Base-by-base conservation (phyloP, 2,888 invertebrate species). In the Phlogophora meticulosa region DNA sequence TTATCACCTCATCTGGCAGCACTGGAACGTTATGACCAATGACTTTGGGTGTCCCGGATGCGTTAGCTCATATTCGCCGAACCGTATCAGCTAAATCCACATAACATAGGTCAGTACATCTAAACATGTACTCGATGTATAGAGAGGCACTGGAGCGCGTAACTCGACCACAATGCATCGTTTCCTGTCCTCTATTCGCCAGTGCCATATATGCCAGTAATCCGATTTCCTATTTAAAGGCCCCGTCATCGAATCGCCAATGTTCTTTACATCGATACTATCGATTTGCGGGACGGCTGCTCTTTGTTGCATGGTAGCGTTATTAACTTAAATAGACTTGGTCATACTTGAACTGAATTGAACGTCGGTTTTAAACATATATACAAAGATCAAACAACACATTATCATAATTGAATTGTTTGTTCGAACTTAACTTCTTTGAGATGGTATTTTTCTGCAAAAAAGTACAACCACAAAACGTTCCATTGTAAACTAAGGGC, bases 161-260 rank as follows among this genome's bases (percentile, higher is more conserved):
- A 82, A 71, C 80, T 73, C 78, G 66, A 74, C 75, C 82, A 87
- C 86, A 87, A 87, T 87, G 84, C 80, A 68, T 74, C 82, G 84
- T 83, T 86, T 88, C 87, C 86, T 83, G 87, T 62, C 76, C 81
- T 75, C 76, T 78, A 78, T 82, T 73, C 78, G 76, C 77, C 80
- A 77, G 79, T 81, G 79, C 79, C 80, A 82, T 84, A 82, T 84
- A 81, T 85, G 80, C 70, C 66, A 69, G 64, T 85, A 85, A 87
- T 87, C 83, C 82, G 82, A 86, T 86, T 86, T 86, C 70, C 81
- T 77, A 81, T 79, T 76, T 72, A 76, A 67, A 73, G 66, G 59
- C 74, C 59, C 67, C 46, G 72, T 74, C 73, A 74, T 76, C 68
- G 65, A 71, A 66, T 62, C 36, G 69, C 69, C 70, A 73, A 61